These are phyloP conservation scores for Eudyptes chrysolophus DNA, from an alignment of 2,113 vertebrate genomes.

Conservation along the genomic window DNA sequence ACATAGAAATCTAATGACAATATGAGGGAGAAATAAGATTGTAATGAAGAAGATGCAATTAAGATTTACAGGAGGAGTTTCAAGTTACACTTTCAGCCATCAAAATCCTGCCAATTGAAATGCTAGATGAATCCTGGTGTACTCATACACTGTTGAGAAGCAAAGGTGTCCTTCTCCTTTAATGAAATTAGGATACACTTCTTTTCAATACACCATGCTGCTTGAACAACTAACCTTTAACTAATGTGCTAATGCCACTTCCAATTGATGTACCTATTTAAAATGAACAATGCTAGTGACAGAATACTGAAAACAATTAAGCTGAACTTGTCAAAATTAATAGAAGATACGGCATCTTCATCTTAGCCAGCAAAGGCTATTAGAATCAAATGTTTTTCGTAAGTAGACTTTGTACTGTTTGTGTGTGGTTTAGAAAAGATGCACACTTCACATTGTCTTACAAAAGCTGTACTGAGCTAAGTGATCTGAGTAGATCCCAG, in stretches of 20 bases:
- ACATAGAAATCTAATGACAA: not conserved
- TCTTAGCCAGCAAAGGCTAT: not conserved
- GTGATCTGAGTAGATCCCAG: not conserved
- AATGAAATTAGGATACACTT: not conserved
- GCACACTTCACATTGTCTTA: not conserved
- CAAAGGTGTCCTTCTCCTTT: not conserved
- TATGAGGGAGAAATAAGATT: not conserved
- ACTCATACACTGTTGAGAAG: not conserved
- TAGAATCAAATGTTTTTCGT: constrained; percentile 8
- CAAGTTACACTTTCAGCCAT: not conserved
- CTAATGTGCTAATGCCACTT: constrained; percentile 59
- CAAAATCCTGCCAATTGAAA: not conserved
- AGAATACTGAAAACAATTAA: constrained; percentile 67
- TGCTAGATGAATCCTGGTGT: not conserved
- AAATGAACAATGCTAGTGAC: constrained; percentile 59
- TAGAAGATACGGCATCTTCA: constrained; percentile 40
- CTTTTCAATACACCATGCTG: not conserved
- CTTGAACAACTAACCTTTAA: constrained; percentile 62
- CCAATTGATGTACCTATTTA: constrained; percentile 39
- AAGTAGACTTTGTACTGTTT: not conserved
- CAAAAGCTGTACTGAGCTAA: not conserved
- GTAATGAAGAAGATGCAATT: not conserved
- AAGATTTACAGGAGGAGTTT: not conserved
- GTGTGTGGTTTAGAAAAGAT: not conserved
- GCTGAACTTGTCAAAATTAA: constrained; percentile 64